Percentiles rank a stretch among this genome's conserved stretches.
Conservation (phyloP, 2,113 vertebrate species). For the Scalopus aquaticus region DNA sequence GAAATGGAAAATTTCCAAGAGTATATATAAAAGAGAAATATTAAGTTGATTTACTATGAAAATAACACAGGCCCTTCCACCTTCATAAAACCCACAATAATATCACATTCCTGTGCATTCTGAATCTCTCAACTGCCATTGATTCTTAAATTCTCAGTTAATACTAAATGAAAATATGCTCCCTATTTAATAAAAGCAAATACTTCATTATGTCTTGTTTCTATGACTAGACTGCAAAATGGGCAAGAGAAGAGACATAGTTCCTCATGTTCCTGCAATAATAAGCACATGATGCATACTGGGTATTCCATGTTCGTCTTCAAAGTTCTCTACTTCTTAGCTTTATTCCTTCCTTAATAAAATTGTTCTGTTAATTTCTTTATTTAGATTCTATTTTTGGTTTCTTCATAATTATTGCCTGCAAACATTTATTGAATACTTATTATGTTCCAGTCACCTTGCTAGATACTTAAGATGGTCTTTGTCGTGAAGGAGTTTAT, state of each 20-base stretch:
- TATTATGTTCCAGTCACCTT: background rate
- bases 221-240: background rate
- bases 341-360: background rate
- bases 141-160: background rate
- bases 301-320: background rate
- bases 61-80: background rate
- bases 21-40: background rate
- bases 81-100: background rate
- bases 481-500: background rate
- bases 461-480: background rate
- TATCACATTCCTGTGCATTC: background rate
- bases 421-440: background rate
- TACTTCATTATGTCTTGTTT: background rate
- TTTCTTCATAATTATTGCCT: background rate
- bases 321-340: background rate
- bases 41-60: background rate
- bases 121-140: background rate
- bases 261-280: background rate
- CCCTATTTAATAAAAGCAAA: background rate
- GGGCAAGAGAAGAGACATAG: background rate
- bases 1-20: background rate
- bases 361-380: background rate
- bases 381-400: background rate
- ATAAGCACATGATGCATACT: background rate
- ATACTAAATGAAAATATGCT: background rate